phyloP scores from a whole-genome alignment of 2,888 invertebrate species.

The Trimorus sp. region DNA sequence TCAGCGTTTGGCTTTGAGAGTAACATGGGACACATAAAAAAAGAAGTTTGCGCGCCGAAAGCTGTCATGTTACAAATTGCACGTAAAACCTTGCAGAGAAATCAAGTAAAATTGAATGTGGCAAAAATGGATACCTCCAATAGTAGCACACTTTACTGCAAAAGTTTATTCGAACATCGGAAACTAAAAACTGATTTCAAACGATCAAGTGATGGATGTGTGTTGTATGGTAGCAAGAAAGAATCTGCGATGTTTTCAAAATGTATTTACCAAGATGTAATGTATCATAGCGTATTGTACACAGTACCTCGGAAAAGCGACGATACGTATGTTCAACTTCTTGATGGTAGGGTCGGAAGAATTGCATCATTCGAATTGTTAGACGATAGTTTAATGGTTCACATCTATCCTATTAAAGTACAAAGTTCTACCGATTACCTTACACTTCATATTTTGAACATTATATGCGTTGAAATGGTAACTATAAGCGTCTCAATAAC shows the following conservation, averaged over 20 bases:
- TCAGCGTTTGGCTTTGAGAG: slow-evolving; percentile 6
- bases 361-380: no score
- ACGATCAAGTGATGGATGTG: slow-evolving; percentile 6
- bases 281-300: no score
- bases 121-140: slow-evolving; percentile 3
- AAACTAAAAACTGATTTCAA: slow-evolving; percentile 13
- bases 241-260: background rate
- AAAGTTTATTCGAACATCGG: slow-evolving; percentile 6
- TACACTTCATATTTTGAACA: no score
- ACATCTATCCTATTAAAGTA: no score
- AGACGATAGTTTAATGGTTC: no score
- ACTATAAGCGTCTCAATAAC: no score
- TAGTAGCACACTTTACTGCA: background rate
- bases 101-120: slow-evolving; percentile 7
- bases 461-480: no score
- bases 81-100: slow-evolving; percentile 1
- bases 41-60: background rate
- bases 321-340: background rate
- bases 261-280: background rate
- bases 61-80: slow-evolving; percentile 20
- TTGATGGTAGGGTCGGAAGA: no score
- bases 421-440: no score
- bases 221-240: slow-evolving; percentile 1
- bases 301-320: slow-evolving; percentile 1
- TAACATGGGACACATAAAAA: slow-evolving; percentile 12